A percentile compares a stretch with the other conserved stretches of the same genome.
Conservation (phyloP, 2,888 invertebrate species). For the Acronicta leporina region DNA sequence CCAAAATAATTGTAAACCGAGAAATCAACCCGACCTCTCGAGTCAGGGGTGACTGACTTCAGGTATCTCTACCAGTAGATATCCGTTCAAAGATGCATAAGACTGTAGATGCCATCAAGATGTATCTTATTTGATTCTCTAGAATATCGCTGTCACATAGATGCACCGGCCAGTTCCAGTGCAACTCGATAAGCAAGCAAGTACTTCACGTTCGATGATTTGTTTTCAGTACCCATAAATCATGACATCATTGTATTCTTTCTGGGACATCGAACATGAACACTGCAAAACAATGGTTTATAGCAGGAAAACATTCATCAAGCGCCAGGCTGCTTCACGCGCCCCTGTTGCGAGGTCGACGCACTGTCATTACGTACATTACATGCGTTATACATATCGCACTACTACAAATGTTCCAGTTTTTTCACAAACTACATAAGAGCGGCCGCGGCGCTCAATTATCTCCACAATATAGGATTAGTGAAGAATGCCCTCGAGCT, state of each 20-base stretch:
- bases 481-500: conserved; percentile 56
- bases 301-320: conserved; percentile 69
- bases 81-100: not conserved
- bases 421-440: conserved; percentile 56
- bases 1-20: no score
- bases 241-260: conserved; percentile 66
- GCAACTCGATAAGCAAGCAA: conserved; percentile 21
- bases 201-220: conserved; percentile 50
- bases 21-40: no score
- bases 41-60: no score
- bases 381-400: conserved; percentile 55
- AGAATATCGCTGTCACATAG: conserved; percentile 2
- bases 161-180: conserved; percentile 2
- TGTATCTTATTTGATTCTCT: not conserved
- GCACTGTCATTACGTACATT: conserved; percentile 54
- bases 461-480: conserved; percentile 58
- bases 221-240: conserved; percentile 59
- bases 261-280: conserved; percentile 68
- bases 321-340: conserved; percentile 59
- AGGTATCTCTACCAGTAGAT: no score
- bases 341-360: conserved; percentile 58
- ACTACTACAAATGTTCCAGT: conserved; percentile 62
- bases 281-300: conserved; percentile 67
- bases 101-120: not conserved
- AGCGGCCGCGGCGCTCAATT: conserved; percentile 32